Conservation (phyloP, 2,888 invertebrate genomes). For the Tromatobia lineatoria region DNA sequence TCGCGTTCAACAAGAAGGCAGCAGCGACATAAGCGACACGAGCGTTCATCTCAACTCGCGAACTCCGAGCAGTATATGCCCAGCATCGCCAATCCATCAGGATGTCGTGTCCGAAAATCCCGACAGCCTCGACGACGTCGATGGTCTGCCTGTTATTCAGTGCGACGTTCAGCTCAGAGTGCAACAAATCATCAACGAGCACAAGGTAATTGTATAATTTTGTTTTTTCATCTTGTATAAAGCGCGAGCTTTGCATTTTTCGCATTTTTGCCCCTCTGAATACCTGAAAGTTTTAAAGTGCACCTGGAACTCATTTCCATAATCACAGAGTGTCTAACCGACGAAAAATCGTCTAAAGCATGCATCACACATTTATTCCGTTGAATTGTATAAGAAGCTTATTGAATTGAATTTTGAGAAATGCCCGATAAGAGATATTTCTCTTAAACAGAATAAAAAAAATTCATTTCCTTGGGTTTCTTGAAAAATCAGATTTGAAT, state of each 20-base stretch:
- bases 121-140: conserved; percentile 88
- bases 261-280: neutral
- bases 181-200: conserved; percentile 93
- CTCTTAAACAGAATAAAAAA: no score
- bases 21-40: conserved; percentile 82
- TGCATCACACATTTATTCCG: no score
- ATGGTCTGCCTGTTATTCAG: conserved; percentile 91
- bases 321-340: no score
- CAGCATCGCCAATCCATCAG: conserved; percentile 87
- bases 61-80: conserved; percentile 87
- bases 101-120: conserved; percentile 80
- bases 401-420: no score
- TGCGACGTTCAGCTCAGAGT: conserved; percentile 92
- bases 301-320: neutral
- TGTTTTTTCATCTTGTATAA: neutral
- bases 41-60: conserved; percentile 86
- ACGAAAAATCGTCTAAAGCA: no score
- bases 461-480: no score
- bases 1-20: conserved; percentile 79
- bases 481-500: no score
- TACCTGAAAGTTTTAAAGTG: neutral
- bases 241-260: neutral
- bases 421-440: no score
- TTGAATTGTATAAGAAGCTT: no score
- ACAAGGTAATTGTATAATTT: conserved; percentile 88